phyloP scores from a whole-genome alignment of 1,140 invertebrate species.

The Papilio dardanus region DNA sequence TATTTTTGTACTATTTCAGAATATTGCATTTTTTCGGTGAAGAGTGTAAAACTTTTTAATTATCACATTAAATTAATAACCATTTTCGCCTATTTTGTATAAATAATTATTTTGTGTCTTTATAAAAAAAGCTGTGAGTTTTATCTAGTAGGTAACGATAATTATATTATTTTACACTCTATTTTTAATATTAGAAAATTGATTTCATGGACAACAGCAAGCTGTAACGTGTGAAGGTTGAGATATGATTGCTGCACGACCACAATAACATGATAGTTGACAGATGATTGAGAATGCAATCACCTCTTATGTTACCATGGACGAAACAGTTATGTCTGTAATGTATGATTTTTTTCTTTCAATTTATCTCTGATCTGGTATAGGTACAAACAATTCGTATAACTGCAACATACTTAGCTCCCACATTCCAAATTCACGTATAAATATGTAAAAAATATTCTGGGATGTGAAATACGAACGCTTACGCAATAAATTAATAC shows the following conservation, averaged over 20 bases:
- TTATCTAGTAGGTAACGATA: conserved; percentile 2
- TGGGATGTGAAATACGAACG: not conserved
- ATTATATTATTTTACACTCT: conserved; percentile 7
- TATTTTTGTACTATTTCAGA: conserved; percentile 18
- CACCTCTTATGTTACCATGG: not conserved
- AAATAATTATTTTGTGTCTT: not conserved
- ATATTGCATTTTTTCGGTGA: not conserved
- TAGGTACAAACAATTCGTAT: not conserved
- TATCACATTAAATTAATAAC: not conserved
- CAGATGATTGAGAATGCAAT: not conserved
- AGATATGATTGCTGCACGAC: not conserved
- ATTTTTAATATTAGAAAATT: conserved; percentile 9
- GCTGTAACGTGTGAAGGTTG: not conserved
- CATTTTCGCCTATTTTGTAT: too few species aligned
- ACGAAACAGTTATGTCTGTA: too few species aligned
- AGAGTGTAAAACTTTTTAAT: conserved; percentile 2
- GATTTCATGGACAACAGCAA: conserved; percentile 17
- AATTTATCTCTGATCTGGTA: too few species aligned
- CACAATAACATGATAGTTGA: not conserved
- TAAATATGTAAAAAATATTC: not conserved
- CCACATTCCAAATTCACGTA: not conserved
- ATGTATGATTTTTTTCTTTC: too few species aligned
- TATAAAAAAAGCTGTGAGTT: conserved; percentile 3
- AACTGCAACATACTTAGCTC: not conserved
- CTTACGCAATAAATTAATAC: not conserved